A percentile compares a stretch with the other conserved stretches of the same genome.
Evolutionary conservation across 1,140 invertebrate species (phyloP).

Genomic region (Aphaenogaster rudis): DNA sequence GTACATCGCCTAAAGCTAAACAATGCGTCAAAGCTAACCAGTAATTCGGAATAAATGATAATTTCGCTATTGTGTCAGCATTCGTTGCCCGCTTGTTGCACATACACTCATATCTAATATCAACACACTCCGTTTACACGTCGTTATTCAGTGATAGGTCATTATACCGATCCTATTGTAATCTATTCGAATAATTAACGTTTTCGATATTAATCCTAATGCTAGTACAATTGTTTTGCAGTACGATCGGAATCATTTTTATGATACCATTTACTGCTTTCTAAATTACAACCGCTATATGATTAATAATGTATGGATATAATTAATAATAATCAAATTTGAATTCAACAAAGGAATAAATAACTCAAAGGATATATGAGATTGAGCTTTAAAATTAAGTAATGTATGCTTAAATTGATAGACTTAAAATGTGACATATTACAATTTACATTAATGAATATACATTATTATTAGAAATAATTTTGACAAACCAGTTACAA

Average conservation of each 20-base stretch:
- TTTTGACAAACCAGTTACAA: not conserved
- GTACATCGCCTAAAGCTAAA: conserved; percentile 25
- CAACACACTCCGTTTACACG: conserved; percentile 6
- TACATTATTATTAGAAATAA: not conserved
- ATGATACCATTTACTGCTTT: not conserved
- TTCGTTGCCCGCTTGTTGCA: not conserved
- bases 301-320: conserved; percentile 1
- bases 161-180: conserved; percentile 46
- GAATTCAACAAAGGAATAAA: not conserved
- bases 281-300: not conserved
- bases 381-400: not conserved
- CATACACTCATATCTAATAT: not conserved
- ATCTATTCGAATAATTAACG: conserved; percentile 44
- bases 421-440: not conserved
- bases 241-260: conserved; percentile 36
- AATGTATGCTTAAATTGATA: not conserved
- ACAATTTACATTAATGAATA: not conserved
- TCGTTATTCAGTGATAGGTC: conserved; percentile 28
- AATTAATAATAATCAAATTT: conserved; percentile 16
- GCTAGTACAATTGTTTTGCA: conserved; percentile 37
- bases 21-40: conserved; percentile 29
- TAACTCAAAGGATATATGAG: not conserved
- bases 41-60: conserved; percentile 37
- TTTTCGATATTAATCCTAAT: conserved; percentile 51
- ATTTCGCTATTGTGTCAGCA: not conserved